Percentiles rank a stretch among this genome's conserved stretches.
Evolutionary conservation across 2,797 vertebrate species (phyloP).

Genomic region (Enoplosus armatus): DNA sequence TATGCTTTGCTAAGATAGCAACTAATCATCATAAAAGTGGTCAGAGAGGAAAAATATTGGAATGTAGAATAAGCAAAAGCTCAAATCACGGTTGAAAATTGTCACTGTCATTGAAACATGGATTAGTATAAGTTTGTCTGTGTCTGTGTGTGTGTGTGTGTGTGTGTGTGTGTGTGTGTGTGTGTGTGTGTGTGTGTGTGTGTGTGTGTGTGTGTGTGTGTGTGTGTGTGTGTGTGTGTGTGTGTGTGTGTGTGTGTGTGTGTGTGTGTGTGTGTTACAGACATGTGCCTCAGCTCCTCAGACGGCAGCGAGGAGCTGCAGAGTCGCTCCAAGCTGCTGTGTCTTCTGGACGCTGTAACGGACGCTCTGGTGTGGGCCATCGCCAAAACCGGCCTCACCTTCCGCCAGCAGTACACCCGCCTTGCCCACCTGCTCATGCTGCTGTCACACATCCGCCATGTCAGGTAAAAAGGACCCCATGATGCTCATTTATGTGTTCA

Average conservation of each 20-base stretch:
- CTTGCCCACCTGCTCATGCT: constrained; percentile 97
- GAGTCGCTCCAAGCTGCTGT: constrained; percentile 89
- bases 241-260: not conserved
- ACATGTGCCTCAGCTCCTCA: constrained; percentile 89
- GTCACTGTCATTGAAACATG: too few relatives aligned
- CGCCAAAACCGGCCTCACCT: constrained; percentile 89
- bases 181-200: too few relatives aligned
- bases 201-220: too few relatives aligned
- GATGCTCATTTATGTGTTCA: not conserved
- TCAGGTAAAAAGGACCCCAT: constrained; percentile 78
- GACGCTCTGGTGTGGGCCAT: constrained; percentile 97
- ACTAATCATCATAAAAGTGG: not conserved
- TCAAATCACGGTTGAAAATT: not conserved
- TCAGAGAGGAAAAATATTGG: not conserved
- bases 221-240: too few relatives aligned
- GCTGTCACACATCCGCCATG: constrained; percentile 94
- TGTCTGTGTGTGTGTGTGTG: too few relatives aligned
- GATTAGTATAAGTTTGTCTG: too few relatives aligned
- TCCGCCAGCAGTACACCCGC: constrained; percentile 92
- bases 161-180: too few relatives aligned
- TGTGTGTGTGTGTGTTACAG: constrained; percentile 72
- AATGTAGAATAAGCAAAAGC: not conserved
- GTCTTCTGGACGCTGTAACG: constrained; percentile 91
- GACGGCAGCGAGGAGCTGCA: constrained; percentile 87
- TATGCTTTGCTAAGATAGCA: not conserved